Evolutionary conservation across 2,113 vertebrate genomes (phyloP).

Genomic region (Pterocles orientalis): DNA sequence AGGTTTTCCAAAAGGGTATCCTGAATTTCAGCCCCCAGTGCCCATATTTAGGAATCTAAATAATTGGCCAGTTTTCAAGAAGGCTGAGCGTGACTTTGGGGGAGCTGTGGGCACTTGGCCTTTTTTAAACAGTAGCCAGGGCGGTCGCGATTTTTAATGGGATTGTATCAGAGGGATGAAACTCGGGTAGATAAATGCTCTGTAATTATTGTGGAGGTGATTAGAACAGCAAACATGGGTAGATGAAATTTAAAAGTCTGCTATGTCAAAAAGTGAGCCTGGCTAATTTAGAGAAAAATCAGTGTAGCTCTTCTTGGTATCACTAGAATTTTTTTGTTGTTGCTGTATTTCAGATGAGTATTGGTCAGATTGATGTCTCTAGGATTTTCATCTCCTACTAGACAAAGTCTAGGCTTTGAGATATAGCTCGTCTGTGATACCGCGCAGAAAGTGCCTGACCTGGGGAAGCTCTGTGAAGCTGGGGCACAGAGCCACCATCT

Average conservation of each 20-base stretch:
- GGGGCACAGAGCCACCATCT: background rate
- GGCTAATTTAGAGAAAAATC: background rate
- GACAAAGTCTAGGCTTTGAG: constrained; percentile 26
- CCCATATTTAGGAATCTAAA: background rate
- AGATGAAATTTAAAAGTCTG: background rate
- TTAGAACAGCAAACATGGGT: background rate
- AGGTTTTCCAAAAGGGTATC: background rate
- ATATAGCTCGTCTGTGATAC: background rate
- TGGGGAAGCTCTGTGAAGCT: background rate
- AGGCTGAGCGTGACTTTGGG: background rate
- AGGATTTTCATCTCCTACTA: background rate
- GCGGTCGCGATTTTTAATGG: background rate
- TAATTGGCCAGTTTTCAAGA: background rate
- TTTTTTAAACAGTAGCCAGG: background rate
- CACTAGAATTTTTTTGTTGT: background rate
- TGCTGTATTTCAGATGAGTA: background rate
- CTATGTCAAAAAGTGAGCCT: background rate
- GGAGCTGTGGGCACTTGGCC: background rate
- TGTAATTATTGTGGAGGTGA: background rate
- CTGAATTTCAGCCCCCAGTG: background rate
- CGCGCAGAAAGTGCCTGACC: background rate
- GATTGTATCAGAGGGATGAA: background rate
- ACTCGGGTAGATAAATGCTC: background rate
- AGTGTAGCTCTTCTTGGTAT: background rate
- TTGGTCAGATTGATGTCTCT: background rate